A percentile compares a stretch with the other conserved stretches of the same genome.
Evolutionary conservation across 1,140 invertebrate species (phyloP).

Genomic region (Nebria ingens): DNA sequence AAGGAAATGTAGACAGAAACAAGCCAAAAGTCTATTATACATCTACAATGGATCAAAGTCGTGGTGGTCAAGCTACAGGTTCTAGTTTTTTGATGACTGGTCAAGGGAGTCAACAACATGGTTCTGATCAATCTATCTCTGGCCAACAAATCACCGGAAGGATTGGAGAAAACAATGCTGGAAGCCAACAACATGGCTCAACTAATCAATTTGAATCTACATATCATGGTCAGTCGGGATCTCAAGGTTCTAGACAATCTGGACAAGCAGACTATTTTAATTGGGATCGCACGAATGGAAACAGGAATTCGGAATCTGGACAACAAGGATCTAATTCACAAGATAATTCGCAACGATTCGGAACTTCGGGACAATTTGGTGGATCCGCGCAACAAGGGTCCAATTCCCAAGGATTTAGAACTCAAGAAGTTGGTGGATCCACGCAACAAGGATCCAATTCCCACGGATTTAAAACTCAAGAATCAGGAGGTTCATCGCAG

Average conservation of each 20-base stretch:
- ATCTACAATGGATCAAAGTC: neutral
- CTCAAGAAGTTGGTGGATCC: neutral
- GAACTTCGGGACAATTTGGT: too few relatives aligned
- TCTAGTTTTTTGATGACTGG: neutral
- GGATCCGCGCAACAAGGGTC: too few relatives aligned
- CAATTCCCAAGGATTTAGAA: conserved; percentile 1
- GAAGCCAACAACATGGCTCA: conserved; percentile 6
- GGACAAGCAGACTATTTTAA: too few relatives aligned
- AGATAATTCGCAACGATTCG: too few relatives aligned
- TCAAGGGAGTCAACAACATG: neutral
- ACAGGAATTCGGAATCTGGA: neutral
- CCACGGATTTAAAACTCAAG: too few relatives aligned
- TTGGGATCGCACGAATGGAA: neutral
- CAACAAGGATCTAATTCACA: neutral
- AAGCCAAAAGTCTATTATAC: neutral
- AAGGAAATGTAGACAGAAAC: neutral
- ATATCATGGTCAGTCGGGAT: too few relatives aligned
- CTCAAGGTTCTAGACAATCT: too few relatives aligned
- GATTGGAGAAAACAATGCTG: conserved; percentile 11
- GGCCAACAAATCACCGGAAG: conserved; percentile 17
- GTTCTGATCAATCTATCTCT: conserved; percentile 14
- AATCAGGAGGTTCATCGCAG: neutral
- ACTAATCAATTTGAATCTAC: too few relatives aligned
- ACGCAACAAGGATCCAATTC: neutral
- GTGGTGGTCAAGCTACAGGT: neutral